A percentile compares a stretch with the other conserved stretches of the same genome.
Evolutionary conservation across 2,113 vertebrate genomes (phyloP).

Genomic region (Fukomys damarensis): DNA sequence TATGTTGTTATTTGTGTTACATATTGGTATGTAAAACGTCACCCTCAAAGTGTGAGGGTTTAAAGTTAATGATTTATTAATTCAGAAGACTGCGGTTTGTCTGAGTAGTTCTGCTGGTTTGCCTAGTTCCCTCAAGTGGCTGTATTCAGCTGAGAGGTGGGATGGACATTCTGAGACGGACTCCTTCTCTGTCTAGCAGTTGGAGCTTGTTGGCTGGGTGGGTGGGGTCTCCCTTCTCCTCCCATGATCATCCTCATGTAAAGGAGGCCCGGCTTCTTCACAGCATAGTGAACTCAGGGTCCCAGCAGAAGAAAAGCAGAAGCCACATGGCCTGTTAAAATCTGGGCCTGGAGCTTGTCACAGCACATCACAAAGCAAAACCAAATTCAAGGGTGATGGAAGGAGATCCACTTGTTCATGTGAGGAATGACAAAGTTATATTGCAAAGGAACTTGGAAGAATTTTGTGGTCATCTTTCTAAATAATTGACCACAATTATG

Average conservation of each 20-base stretch:
- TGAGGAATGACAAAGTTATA: neutral
- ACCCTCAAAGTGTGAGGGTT: neutral
- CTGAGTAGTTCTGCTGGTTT: neutral
- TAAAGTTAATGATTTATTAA: neutral
- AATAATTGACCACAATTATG: neutral
- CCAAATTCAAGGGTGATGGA: neutral
- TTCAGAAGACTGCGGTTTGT: neutral
- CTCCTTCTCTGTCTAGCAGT: neutral
- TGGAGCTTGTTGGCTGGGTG: neutral
- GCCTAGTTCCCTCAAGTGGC: neutral
- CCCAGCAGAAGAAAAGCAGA: neutral
- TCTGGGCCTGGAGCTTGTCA: neutral
- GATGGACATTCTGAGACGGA: neutral
- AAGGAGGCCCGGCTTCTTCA: neutral
- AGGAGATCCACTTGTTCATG: neutral
- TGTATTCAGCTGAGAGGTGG: neutral
- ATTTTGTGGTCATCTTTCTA: neutral
- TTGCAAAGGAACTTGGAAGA: neutral
- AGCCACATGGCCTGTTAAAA: neutral
- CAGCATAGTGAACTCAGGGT: neutral
- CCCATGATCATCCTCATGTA: neutral
- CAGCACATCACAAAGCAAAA: neutral
- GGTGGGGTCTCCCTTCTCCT: too few relatives aligned
- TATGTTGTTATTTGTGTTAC: neutral
- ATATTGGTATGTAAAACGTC: neutral